Base-by-base conservation (phyloP, 23 tunicate genomes). In the Halocynthia aurantium region DNA sequence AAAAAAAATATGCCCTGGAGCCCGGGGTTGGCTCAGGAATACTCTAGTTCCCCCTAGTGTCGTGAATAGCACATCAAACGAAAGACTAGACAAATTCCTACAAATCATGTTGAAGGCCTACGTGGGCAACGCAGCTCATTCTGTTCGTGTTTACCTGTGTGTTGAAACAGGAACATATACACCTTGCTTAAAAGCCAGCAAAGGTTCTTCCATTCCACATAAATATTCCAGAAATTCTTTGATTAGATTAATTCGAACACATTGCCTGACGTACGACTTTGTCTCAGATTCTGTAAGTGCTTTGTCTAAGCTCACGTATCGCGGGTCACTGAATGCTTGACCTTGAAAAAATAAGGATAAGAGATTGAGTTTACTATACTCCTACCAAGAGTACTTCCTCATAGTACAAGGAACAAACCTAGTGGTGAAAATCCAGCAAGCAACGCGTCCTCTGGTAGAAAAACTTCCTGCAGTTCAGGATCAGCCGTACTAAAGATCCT, bases 131-230 rank as follows among this genome's bases (percentile, higher is more conserved):
- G 4, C 4, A 4, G 44, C 2, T 31, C 1, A 4, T 31, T 31
- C 44, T 31, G 44, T 31, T 31, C 44, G 4, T 31, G 4, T 31
- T 31, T 54, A 74, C 78, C 78, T 74, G 9, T 19, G n/a, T 5
- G 15, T n/a, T 53, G 61, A 5, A 50, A 69, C 65, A 53, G 50
- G 10, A 17, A 44, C 70, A 18, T 62, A 90, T 84, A 83, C 85
- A 52, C 97, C 97, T 62, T 85, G 83, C 65, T 90, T 81, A 70
- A 90, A 90, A 5, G 87, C 90, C n/a, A 90, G 86, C 62, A 85
- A 57, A 5, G 97, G 97, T 40, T 85, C 72, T 70, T 90, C 97
- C 90, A 85, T 85, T 8, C 97, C 97, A 69, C 97, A 90, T 12
- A 90, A 61, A 77, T 85, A 90, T 52, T 82, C 87, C 53, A 90